Conservation (phyloP, 2,113 vertebrate genomes). For the Lepus americanus region DNA sequence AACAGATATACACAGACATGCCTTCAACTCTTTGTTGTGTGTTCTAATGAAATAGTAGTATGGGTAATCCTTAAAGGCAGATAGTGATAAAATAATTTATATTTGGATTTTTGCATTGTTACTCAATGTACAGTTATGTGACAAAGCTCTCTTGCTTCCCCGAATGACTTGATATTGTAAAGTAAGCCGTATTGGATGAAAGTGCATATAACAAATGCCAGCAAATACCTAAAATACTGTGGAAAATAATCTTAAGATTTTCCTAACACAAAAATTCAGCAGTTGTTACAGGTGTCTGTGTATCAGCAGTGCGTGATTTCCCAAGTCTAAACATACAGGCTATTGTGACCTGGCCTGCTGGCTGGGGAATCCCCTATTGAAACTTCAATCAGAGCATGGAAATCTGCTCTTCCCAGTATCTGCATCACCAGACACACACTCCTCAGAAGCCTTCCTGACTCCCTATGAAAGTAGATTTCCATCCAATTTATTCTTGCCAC, state of each 20-base stretch:
- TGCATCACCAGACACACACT: background rate
- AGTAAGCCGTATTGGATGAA: background rate
- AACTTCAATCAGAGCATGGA: background rate
- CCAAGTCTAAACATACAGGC: background rate
- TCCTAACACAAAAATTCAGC: background rate
- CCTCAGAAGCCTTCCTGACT: background rate
- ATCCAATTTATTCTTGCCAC: background rate
- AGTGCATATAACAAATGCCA: background rate
- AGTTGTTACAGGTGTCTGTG: background rate
- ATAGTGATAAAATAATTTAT: constrained; percentile 7
- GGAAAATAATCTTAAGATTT: constrained; percentile 4
- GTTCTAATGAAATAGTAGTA: background rate
- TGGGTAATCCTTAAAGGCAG: background rate
- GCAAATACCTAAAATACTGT: background rate
- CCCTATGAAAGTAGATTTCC: background rate
- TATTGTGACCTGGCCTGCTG: background rate
- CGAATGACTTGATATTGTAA: background rate
- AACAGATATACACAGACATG: background rate
- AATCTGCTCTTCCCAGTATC: background rate
- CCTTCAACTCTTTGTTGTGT: background rate
- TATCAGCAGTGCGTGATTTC: background rate
- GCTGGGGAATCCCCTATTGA: background rate
- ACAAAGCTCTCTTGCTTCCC: background rate
- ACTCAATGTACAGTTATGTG: constrained; percentile 6
- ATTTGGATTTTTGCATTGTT: background rate